Conservation (phyloP, 2,888 invertebrate species). For the Amorpha juglandis region DNA sequence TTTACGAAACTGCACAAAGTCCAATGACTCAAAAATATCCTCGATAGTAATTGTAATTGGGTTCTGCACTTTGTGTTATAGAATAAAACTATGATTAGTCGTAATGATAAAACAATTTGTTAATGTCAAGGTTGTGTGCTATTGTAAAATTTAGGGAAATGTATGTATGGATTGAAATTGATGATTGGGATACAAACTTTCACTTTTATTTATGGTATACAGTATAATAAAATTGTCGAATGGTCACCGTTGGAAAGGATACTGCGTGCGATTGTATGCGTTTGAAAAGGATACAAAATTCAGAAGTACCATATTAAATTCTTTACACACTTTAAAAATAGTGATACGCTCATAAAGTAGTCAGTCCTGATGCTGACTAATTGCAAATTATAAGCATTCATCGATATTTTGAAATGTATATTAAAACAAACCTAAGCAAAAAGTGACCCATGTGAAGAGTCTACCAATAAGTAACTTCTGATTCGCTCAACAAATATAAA, state of each 20-base stretch:
- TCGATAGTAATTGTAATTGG: slow-evolving; percentile 27
- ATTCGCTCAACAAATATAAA: background rate
- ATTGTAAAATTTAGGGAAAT: slow-evolving; percentile 43
- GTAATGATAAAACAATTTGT: slow-evolving; percentile 61
- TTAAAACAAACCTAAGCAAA: too few species aligned
- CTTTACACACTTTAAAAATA: background rate
- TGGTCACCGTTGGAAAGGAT: too few species aligned
- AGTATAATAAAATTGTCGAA: too few species aligned
- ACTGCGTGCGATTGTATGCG: background rate
- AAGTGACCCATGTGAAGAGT: background rate
- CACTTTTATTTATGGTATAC: slow-evolving; percentile 10
- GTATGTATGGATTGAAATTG: slow-evolving; percentile 16
- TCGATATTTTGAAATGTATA: too few species aligned
- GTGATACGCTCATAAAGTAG: background rate
- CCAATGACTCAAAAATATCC: background rate
- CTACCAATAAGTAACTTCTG: background rate
- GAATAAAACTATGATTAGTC: slow-evolving; percentile 64
- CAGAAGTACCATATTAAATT: background rate
- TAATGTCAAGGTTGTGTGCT: slow-evolving; percentile 79
- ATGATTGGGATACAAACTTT: slow-evolving; percentile 23
- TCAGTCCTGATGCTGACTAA: too few species aligned
- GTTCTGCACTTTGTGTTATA: slow-evolving; percentile 57
- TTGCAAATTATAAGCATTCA: slow-evolving; percentile 19
- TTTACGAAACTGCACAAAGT: background rate
- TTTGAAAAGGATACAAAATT: background rate